Conservation (phyloP, 1,140 invertebrate species). For the Drosophila saltans region DNA sequence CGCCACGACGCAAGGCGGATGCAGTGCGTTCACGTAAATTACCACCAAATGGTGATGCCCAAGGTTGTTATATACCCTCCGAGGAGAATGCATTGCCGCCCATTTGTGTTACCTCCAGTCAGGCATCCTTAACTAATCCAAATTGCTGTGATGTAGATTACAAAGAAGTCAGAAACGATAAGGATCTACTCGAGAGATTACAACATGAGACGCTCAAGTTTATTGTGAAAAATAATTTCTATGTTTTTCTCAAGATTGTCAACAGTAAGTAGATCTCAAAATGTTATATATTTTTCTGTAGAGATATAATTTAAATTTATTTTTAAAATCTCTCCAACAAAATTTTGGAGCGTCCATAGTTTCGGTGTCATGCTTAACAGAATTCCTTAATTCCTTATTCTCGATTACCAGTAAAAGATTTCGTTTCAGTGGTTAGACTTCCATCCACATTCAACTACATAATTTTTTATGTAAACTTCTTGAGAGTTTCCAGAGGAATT, state of each 20-base stretch:
- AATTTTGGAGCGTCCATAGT: too few relatives aligned
- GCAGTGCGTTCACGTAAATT: conserved; percentile 52
- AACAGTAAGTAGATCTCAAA: conserved; percentile 86
- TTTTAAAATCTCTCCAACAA: too few relatives aligned
- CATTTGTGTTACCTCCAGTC: conserved; percentile 64
- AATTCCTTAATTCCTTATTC: too few relatives aligned
- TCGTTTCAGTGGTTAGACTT: too few relatives aligned
- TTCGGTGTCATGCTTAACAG: too few relatives aligned
- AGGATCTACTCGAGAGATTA: conserved; percentile 84
- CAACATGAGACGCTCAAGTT: conserved; percentile 89
- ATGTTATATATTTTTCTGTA: conserved; percentile 7
- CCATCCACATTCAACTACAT: too few relatives aligned
- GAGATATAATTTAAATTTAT: too few relatives aligned
- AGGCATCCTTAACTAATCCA: conserved; percentile 23
- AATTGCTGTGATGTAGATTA: conserved; percentile 85
- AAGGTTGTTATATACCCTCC: conserved; percentile 86
- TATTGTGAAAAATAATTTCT: conserved; percentile 91
- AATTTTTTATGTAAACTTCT: too few relatives aligned
- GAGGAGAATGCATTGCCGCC: conserved; percentile 85
- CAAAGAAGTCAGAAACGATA: conserved; percentile 85
- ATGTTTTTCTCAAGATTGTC: conserved; percentile 90
- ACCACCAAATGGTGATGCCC: conserved; percentile 84
- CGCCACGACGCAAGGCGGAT: conserved; percentile 68
- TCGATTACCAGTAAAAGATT: too few relatives aligned
- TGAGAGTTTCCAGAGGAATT: too few relatives aligned